Percentiles rank a stretch among this genome's conserved stretches.
Conservation (phyloP, 2,888 invertebrate species). For the Balanococcus diminutus region DNA sequence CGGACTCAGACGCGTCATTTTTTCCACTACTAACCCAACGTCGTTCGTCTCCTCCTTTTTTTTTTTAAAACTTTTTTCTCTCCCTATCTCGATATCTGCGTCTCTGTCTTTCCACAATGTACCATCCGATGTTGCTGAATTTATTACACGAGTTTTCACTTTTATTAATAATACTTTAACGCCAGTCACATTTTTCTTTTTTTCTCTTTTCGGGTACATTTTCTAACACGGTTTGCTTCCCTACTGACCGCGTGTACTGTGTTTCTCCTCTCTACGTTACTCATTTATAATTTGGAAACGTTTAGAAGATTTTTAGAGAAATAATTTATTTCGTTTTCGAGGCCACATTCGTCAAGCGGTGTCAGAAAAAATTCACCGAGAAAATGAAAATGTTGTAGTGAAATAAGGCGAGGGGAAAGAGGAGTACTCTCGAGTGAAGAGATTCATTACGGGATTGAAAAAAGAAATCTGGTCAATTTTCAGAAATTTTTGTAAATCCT, state of each 20-base stretch:
- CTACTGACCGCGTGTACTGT: neutral
- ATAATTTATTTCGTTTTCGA: neutral
- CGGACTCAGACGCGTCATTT: neutral
- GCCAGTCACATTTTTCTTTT: neutral
- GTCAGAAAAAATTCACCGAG: neutral
- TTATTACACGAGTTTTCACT: slow-evolving; percentile 16
- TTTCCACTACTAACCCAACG: neutral
- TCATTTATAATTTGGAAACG: neutral
- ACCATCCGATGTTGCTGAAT: neutral
- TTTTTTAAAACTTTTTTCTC: too few relatives aligned
- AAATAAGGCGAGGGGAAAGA: too few relatives aligned
- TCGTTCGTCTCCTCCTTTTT: neutral
- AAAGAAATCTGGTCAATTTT: too few relatives aligned
- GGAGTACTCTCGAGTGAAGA: too few relatives aligned
- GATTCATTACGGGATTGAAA: too few relatives aligned
- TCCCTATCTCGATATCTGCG: neutral
- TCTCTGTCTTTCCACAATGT: neutral
- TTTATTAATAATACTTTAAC: slow-evolving; percentile 8
- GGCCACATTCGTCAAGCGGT: neutral
- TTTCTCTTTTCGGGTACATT: neutral
- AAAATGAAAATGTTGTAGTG: too few relatives aligned
- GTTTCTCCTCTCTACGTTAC: too few relatives aligned
- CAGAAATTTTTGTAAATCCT: too few relatives aligned
- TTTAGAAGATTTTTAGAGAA: neutral
- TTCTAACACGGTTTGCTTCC: neutral